Evolutionary conservation across 2,113 vertebrate genomes (phyloP).

Genomic region (Apodemus speciosus): DNA sequence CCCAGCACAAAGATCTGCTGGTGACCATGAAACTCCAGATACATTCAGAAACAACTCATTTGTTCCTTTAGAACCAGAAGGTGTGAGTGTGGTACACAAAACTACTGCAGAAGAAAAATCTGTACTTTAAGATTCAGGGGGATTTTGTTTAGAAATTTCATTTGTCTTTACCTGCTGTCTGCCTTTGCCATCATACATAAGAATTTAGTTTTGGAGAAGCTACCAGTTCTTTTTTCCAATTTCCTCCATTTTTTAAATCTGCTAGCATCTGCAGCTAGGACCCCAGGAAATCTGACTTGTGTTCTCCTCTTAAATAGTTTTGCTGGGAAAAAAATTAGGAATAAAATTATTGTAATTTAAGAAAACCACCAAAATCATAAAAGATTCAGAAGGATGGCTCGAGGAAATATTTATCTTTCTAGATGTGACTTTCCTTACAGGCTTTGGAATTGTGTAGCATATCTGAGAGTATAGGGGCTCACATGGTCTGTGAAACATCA

Average conservation of each 20-base stretch:
- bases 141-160: constrained; percentile 51
- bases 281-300: background rate
- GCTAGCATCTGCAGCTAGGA: background rate
- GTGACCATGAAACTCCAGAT: background rate
- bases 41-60: constrained; percentile 25
- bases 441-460: background rate
- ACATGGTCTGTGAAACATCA: background rate
- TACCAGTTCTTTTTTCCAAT: constrained; percentile 6
- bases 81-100: background rate
- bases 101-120: background rate
- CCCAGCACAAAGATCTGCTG: background rate
- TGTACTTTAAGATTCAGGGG: background rate
- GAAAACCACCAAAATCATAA: background rate
- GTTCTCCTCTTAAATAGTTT: background rate
- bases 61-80: constrained; percentile 9
- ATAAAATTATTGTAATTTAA: constrained; percentile 26
- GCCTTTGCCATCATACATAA: background rate
- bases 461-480: background rate
- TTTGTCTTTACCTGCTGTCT: constrained; percentile 63
- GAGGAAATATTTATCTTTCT: constrained; percentile 12
- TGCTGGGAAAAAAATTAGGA: background rate
- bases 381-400: background rate
- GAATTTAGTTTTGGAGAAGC: constrained; percentile 58
- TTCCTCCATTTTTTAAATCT: background rate
- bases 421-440: background rate